These are phyloP conservation scores for Suricata suricatta DNA, from an alignment of 2,113 vertebrate genomes.

Conservation along the genomic window DNA sequence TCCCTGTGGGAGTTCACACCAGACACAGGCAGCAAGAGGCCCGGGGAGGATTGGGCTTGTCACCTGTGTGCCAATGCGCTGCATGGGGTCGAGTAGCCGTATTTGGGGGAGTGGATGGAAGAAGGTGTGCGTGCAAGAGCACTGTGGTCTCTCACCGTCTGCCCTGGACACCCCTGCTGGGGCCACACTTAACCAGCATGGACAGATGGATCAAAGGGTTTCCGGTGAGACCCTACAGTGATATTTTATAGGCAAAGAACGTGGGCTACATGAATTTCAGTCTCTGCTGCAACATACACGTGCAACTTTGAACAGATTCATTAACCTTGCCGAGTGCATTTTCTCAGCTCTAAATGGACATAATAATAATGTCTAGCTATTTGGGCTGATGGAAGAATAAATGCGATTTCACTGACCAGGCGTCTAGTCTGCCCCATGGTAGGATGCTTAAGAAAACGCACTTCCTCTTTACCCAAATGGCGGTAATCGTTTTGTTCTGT, in stretches of 20 bases:
- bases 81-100: rapidly evolving
- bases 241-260: not conserved
- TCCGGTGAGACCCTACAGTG: rapidly evolving
- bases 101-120: not conserved
- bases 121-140: not conserved
- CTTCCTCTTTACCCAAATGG: not conserved
- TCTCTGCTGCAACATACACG: too few species aligned
- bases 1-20: not conserved
- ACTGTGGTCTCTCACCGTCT: not conserved
- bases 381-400: not conserved
- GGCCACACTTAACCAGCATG: not conserved
- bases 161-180: not conserved
- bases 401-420: not conserved
- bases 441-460: not conserved
- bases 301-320: not conserved
- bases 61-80: not conserved
- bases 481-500: not conserved
- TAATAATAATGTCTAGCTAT: not conserved
- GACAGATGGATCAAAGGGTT: not conserved
- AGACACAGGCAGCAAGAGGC: too few species aligned
- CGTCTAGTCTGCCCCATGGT: not conserved
- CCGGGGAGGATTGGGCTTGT: too few species aligned
- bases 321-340: not conserved
- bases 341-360: not conserved
- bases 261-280: rapidly evolving